Evolutionary conservation across 2,888 invertebrate genomes (phyloP).

Genomic region (Pyralis farinalis): DNA sequence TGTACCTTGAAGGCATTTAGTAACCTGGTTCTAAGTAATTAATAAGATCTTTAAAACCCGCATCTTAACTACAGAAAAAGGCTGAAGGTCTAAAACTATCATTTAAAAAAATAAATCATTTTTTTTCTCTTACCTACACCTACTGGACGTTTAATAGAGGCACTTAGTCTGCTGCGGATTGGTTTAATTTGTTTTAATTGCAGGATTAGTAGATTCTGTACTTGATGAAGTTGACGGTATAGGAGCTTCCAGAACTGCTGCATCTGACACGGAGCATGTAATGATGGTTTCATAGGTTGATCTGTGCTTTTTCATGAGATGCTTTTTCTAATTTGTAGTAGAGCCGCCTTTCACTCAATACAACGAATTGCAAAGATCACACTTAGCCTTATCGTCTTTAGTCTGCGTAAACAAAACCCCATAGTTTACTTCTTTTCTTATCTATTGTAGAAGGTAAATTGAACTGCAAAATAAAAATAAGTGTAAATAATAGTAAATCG

Average conservation of each 20-base stretch:
- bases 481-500: neutral
- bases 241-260: constrained; percentile 15
- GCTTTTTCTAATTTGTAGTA: constrained; percentile 23
- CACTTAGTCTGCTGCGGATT: constrained; percentile 17
- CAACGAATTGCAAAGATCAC: constrained; percentile 20
- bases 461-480: neutral
- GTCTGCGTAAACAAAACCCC: constrained; percentile 13
- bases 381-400: constrained; percentile 20
- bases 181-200: constrained; percentile 13
- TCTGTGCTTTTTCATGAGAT: constrained; percentile 20
- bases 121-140: constrained; percentile 16
- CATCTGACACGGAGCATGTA: constrained; percentile 20
- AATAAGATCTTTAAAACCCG: constrained; percentile 22
- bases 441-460: neutral
- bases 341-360: constrained; percentile 22
- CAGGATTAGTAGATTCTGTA: constrained; percentile 10
- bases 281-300: constrained; percentile 20
- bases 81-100: constrained; percentile 21
- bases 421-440: constrained; percentile 1
- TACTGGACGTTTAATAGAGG: constrained; percentile 21
- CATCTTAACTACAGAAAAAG: constrained; percentile 25
- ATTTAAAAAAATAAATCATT: constrained; percentile 23
- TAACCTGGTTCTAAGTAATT: constrained; percentile 24
- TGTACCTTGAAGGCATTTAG: constrained; percentile 24
- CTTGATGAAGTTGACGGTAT: constrained; percentile 15